Conservation (phyloP, 2,113 vertebrate species). For the Piliocolobus tephrosceles region DNA sequence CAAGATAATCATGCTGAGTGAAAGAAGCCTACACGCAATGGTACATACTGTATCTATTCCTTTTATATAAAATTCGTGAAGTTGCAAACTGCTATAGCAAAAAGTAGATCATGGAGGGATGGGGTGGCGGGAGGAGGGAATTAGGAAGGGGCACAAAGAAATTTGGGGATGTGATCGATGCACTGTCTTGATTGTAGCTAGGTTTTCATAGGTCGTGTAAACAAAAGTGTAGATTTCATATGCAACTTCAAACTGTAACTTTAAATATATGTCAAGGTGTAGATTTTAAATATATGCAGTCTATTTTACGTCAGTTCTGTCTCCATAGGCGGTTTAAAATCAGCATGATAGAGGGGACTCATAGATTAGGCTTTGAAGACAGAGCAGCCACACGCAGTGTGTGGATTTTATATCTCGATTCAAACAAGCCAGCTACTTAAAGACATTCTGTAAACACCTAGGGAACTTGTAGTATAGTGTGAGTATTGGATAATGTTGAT, state of each 20-base stretch:
- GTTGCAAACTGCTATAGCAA: background rate
- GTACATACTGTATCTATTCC: background rate
- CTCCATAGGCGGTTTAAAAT: background rate
- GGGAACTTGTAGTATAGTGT: background rate
- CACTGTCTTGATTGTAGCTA: background rate
- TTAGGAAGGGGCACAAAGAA: background rate
- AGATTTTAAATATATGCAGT: background rate
- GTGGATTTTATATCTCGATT: background rate
- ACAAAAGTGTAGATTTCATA: background rate
- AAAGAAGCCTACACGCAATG: background rate
- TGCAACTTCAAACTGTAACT: background rate
- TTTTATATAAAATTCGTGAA: background rate
- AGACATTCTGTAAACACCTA: background rate
- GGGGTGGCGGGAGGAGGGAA: background rate
- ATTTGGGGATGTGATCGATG: background rate
- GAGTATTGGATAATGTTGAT: background rate
- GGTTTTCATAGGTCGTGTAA: background rate
- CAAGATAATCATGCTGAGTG: background rate
- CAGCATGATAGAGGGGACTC: background rate
- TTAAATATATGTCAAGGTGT: background rate
- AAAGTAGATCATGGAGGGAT: background rate
- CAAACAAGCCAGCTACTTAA: background rate
- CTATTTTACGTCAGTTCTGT: background rate
- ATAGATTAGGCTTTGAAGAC: background rate
- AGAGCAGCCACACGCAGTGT: background rate